Evolutionary conservation across 1,140 invertebrate species (phyloP), one percentile per base, ranked within the genome.

Genomic region (Papilio polytes): DNA sequence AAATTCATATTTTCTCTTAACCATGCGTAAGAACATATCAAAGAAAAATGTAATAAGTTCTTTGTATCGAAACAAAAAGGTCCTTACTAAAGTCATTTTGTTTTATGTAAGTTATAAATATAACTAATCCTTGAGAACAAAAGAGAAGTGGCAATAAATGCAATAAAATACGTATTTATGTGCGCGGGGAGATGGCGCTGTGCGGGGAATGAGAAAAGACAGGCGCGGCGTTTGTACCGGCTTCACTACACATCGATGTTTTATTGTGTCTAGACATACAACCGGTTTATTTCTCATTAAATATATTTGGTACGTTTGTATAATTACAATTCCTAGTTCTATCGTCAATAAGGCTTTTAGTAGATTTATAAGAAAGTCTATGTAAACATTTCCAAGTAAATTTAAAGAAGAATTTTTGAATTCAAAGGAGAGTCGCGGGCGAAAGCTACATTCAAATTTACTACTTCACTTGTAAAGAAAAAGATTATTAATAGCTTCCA

Each of bases 141-240:
- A 74, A 41, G 18, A 74, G 36, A 76, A 76, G 74, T 53, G 74
- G 74, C 74, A 76, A 76, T 76, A 53, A 76, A 46, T 76, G 46
- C 22, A 70, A 70, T 76, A 31, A 76, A 53, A 76, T 76, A 31
- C 74, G 74, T 76, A 76, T 76, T 76, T 76, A 53, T 76, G 63
- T 76, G 20, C 48, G 44, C 22, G 41, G 46, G 20, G 44, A 56
- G 53, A 56, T 18, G 9, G 48, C 44, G 44, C 22, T 53, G 20
- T 46, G 74, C 46, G 12, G 53, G 44, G 48, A 22, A 53, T 76
- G 74, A 76, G 48, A n/a, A 76, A 76, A 76, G 44, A 51, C 26
- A 76, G 74, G 44, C 48, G 10, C 18, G 31, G 8, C 46, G 3
- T 22, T 76, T 53, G 20, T 13, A 20, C 13, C 44, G 22, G 74